Evolutionary conservation across 2,113 vertebrate genomes (phyloP).

Genomic region (Colossoma macropomum): DNA sequence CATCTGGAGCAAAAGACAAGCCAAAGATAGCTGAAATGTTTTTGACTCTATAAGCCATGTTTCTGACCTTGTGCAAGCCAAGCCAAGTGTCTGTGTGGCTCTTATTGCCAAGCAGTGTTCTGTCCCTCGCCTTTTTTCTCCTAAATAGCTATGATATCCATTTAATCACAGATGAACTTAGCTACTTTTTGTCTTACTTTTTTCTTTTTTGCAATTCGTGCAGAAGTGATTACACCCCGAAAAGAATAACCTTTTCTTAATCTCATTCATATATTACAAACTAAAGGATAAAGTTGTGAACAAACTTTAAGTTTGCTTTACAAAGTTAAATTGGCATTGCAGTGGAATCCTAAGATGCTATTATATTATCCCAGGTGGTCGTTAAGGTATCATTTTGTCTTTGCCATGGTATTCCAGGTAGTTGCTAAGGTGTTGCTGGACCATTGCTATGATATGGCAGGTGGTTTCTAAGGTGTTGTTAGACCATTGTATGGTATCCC

Average conservation of each 20-base stretch:
- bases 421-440: no score
- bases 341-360: no score
- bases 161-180: neutral
- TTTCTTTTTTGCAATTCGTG: neutral
- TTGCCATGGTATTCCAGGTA: no score
- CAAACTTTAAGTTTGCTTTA: no score
- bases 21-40: constrained; percentile 74
- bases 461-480: no score
- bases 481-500: no score
- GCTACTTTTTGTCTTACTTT: no score
- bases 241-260: neutral
- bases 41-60: constrained; percentile 13
- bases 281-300: no score
- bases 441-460: no score
- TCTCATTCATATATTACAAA: neutral
- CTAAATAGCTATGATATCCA: neutral
- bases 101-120: constrained; percentile 13
- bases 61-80: neutral
- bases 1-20: constrained; percentile 74
- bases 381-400: no score
- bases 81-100: neutral
- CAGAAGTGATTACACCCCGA: neutral
- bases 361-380: no score
- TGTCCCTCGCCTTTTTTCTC: neutral
- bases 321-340: no score